Evolutionary conservation across 64 coral and sea anemone species (phyloP).

Genomic region (Stylophora pistillata): DNA sequence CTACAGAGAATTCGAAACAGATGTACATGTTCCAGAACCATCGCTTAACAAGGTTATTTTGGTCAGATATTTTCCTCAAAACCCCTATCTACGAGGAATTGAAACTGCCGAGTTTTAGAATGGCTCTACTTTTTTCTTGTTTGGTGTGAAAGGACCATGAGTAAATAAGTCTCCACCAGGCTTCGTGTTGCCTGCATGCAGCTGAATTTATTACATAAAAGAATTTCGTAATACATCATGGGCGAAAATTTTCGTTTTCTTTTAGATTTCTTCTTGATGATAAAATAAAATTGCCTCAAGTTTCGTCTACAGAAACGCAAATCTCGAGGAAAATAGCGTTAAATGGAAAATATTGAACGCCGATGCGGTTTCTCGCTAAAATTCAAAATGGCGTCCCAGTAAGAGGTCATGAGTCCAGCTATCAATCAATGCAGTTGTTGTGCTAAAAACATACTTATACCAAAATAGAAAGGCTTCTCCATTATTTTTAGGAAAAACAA

Average conservation of each 20-base stretch:
- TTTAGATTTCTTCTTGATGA: background rate
- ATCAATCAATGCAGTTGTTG: background rate
- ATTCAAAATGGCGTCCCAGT: constrained; percentile 23
- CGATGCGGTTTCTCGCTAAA: background rate
- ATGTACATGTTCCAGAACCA: background rate
- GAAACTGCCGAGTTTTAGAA: background rate
- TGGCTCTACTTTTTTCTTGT: background rate
- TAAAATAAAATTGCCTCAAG: background rate
- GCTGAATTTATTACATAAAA: background rate
- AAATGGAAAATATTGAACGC: background rate
- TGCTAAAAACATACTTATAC: background rate
- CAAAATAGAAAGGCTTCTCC: too few species aligned
- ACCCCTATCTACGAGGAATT: background rate
- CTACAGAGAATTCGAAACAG: too few species aligned
- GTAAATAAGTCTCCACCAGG: background rate
- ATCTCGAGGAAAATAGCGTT: background rate
- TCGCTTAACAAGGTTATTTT: background rate
- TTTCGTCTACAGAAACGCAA: background rate
- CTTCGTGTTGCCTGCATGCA: background rate
- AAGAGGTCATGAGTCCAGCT: background rate
- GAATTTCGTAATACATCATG: background rate
- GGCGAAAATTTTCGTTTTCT: background rate
- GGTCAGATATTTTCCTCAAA: background rate
- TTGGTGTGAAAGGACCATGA: background rate
- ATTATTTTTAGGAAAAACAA: background rate